A percentile compares a stretch with the other conserved stretches of the same genome.
Evolutionary conservation across 2,797 vertebrate species (phyloP).

Genomic region (Parambassis ranga): DNA sequence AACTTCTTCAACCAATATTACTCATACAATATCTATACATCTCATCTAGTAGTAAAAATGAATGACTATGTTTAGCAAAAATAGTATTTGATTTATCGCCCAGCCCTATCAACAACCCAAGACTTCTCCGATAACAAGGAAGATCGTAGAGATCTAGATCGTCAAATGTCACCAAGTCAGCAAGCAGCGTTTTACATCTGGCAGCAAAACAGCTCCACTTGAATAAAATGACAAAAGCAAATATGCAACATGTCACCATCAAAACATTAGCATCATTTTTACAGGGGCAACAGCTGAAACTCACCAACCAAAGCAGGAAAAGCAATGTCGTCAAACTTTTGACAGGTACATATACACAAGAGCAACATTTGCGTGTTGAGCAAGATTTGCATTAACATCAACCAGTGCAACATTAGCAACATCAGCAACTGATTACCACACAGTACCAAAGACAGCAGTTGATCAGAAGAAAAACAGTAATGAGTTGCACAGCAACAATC

Average conservation of each 20-base stretch:
- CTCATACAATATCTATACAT: too few species aligned
- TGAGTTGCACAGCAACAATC: constrained; percentile 22
- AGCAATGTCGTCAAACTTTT: constrained; percentile 27
- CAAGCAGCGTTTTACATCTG: constrained; percentile 11
- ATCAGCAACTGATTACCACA: constrained; percentile 44
- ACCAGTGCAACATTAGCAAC: constrained; percentile 42
- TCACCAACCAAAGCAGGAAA: constrained; percentile 19
- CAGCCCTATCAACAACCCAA: background rate
- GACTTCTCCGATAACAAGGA: background rate
- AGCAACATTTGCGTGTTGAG: constrained; percentile 42
- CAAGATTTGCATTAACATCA: constrained; percentile 38
- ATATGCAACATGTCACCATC: constrained; percentile 26
- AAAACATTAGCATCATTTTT: constrained; percentile 33
- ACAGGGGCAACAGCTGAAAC: constrained; percentile 24
- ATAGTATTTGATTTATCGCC: too few species aligned
- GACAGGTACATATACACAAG: constrained; percentile 21
- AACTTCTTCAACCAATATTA: too few species aligned
- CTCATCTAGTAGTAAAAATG: too few species aligned
- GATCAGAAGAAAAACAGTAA: constrained; percentile 44
- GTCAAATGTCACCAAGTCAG: constrained; percentile 13
- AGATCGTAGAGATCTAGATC: background rate
- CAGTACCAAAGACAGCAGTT: constrained; percentile 51
- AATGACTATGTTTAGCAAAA: too few species aligned
- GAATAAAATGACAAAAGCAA: constrained; percentile 27
- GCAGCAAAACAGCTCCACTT: constrained; percentile 7